Percentiles rank a stretch among this genome's conserved stretches.
Conservation (phyloP, 2,113 vertebrate genomes). For the Triplophysa siluroides region DNA sequence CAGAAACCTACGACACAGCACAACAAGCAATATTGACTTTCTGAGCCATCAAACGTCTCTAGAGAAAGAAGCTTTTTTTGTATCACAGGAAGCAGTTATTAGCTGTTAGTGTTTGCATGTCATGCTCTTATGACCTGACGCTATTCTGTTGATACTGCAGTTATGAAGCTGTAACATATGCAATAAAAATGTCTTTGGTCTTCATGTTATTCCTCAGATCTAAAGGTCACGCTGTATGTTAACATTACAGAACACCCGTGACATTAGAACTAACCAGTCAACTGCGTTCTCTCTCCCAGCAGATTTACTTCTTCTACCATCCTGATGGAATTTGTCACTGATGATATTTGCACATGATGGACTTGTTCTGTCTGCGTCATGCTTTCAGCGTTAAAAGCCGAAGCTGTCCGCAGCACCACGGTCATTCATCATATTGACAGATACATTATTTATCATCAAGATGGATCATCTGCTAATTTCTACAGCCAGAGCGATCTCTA, state of each 20-base stretch:
- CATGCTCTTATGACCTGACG: not conserved
- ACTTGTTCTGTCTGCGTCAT: constrained; percentile 53
- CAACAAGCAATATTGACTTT: not conserved
- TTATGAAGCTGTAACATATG: not conserved
- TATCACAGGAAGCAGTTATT: not conserved
- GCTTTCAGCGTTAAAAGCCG: constrained; percentile 56
- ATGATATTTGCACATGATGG: constrained; percentile 61
- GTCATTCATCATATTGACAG: constrained; percentile 56
- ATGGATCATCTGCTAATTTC: constrained; percentile 43
- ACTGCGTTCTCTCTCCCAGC: constrained; percentile 4
- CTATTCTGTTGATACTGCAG: not conserved
- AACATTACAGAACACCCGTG: constrained; percentile 4
- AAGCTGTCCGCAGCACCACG: constrained; percentile 47
- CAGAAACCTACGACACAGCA: no score
- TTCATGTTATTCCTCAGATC: not conserved
- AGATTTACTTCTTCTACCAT: constrained; percentile 14
- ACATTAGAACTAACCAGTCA: constrained; percentile 12
- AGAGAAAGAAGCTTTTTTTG: not conserved
- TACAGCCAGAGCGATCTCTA: constrained; percentile 17
- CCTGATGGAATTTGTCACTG: constrained; percentile 67
- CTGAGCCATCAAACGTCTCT: not conserved
- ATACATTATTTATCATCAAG: constrained; percentile 54
- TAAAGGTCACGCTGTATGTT: constrained; percentile 3
- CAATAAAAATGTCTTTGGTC: not conserved
- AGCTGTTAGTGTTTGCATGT: not conserved